These are phyloP conservation scores for Neostethus bicornis DNA, from an alignment of 2,797 vertebrate genomes.

Conservation along the genomic window DNA sequence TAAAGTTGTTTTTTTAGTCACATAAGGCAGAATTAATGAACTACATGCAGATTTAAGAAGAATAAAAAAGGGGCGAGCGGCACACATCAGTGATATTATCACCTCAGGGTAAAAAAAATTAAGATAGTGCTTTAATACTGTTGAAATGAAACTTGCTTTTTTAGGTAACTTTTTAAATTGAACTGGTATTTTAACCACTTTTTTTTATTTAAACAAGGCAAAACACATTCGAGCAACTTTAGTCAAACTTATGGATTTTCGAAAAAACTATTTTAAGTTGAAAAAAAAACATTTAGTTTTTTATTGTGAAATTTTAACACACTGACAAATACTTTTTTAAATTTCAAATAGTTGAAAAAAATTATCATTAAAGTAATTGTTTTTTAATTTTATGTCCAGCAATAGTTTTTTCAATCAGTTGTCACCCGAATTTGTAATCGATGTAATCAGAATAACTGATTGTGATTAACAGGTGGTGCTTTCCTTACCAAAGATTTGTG, in stretches of 20 bases:
- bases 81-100: constrained; percentile 38
- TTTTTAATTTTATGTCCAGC: not conserved
- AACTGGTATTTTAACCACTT: not conserved
- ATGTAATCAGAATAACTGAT: not conserved
- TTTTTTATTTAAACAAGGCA: not conserved
- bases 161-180: not conserved
- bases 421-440: not conserved
- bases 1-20: constrained; percentile 45
- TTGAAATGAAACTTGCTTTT: constrained; percentile 7
- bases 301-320: no score
- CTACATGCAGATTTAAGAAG: constrained; percentile 22
- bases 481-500: constrained; percentile 31
- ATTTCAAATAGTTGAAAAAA: no score
- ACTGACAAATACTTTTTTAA: no score
- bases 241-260: not conserved
- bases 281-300: no score
- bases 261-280: no score
- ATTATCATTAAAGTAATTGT: no score
- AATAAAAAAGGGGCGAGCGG: constrained; percentile 34
- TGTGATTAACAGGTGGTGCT: not conserved
- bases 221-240: not conserved
- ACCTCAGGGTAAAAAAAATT: constrained; percentile 25
- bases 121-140: constrained; percentile 17
- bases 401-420: not conserved
- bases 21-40: constrained; percentile 35